phyloP scores from a whole-genome alignment of 2,797 vertebrate genomes.

The Neomorphus geoffroyi region DNA sequence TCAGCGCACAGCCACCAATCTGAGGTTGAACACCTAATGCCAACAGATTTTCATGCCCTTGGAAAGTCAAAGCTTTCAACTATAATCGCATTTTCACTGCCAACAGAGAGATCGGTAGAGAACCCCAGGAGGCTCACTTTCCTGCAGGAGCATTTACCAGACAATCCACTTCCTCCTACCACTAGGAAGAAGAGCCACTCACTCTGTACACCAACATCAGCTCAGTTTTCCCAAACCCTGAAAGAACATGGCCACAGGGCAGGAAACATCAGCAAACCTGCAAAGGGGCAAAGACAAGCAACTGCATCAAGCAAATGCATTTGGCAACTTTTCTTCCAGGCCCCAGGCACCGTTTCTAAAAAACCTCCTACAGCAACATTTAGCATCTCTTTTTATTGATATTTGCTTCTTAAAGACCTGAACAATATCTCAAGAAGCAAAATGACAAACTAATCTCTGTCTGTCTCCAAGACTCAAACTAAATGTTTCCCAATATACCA shows the following conservation, averaged over 20 bases:
- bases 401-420: neutral
- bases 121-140: neutral
- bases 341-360: neutral
- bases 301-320: neutral
- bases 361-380: neutral
- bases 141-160: neutral
- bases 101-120: neutral
- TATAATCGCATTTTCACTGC: neutral
- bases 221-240: neutral
- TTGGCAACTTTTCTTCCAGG: neutral
- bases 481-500: neutral
- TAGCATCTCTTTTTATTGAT: neutral
- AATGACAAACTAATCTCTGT: neutral
- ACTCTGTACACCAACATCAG: neutral
- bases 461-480: neutral
- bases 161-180: neutral
- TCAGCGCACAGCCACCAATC: neutral
- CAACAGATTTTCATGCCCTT: neutral
- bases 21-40: neutral
- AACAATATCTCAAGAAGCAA: neutral
- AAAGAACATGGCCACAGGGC: neutral
- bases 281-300: neutral
- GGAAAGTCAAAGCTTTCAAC: neutral
- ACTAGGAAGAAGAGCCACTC: neutral
- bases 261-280: neutral